Percentiles rank a stretch among this genome's conserved stretches.
phyloP scores from a whole-genome alignment of 2,888 invertebrate genomes.

The Aricia artaxerxes region DNA sequence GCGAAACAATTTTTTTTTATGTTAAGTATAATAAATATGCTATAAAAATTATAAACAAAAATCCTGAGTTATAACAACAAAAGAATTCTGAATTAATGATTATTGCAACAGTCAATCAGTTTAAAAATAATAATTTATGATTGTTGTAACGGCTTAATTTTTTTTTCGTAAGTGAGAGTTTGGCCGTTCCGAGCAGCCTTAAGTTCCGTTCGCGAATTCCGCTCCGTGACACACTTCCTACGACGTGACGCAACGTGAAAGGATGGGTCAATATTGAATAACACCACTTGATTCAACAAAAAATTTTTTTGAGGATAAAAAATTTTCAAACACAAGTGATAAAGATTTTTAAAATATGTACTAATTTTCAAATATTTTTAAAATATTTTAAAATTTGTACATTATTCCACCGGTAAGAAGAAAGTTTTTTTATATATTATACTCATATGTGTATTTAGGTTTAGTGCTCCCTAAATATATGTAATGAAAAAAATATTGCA shows the following conservation, averaged over 20 bases:
- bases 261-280: constrained; percentile 45
- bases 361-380: too few relatives aligned
- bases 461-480: too few relatives aligned
- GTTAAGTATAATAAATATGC: too few relatives aligned
- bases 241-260: constrained; percentile 46
- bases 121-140: not conserved
- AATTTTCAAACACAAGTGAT: too few relatives aligned
- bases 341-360: too few relatives aligned
- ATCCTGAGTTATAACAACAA: not conserved
- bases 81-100: not conserved
- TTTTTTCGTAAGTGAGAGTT: constrained; percentile 6
- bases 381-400: too few relatives aligned
- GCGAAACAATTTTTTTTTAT: too few relatives aligned
- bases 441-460: too few relatives aligned
- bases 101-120: not conserved
- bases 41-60: too few relatives aligned
- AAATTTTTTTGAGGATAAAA: not conserved
- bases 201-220: constrained; percentile 50
- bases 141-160: not conserved
- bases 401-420: too few relatives aligned
- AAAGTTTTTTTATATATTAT: too few relatives aligned
- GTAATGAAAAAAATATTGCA: too few relatives aligned
- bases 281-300: constrained; percentile 30
- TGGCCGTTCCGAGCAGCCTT: constrained; percentile 36
- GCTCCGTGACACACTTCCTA: constrained; percentile 49